phyloP scores from a whole-genome alignment of 2,888 invertebrate genomes.

The Cantharis rufa region DNA sequence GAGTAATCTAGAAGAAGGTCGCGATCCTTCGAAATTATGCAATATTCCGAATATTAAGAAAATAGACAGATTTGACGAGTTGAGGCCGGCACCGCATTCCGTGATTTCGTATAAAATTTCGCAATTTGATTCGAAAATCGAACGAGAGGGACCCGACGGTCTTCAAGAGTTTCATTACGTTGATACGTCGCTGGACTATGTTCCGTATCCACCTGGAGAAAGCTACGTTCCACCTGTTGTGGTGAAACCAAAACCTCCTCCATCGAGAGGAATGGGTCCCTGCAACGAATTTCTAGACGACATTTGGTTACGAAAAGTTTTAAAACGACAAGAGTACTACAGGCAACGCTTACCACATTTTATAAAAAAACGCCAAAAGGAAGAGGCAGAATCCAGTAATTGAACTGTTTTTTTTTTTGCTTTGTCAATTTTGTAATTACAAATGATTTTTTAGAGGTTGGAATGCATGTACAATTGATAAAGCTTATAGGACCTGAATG shows the following conservation, averaged over 20 bases:
- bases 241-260: neutral
- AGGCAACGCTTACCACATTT: neutral
- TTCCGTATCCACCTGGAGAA: slow-evolving; percentile 37
- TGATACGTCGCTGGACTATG: slow-evolving; percentile 41
- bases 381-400: slow-evolving; percentile 2
- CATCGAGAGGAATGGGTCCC: slow-evolving; percentile 38
- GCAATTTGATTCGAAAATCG: slow-evolving; percentile 40
- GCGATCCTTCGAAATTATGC: slow-evolving; percentile 24
- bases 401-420: neutral
- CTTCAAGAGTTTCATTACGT: slow-evolving; percentile 40
- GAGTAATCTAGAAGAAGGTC: neutral
- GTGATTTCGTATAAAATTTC: slow-evolving; percentile 44
- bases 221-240: slow-evolving; percentile 10
- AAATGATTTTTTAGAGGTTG: slow-evolving; percentile 26
- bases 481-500: slow-evolving; percentile 47
- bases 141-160: slow-evolving; percentile 26
- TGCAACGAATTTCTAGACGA: slow-evolving; percentile 46
- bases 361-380: neutral
- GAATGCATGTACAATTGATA: slow-evolving; percentile 30
- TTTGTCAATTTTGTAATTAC: neutral
- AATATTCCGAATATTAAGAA: slow-evolving; percentile 38
- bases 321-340: slow-evolving; percentile 27
- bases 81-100: slow-evolving; percentile 34
- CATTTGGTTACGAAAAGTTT: slow-evolving; percentile 35
- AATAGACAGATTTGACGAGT: slow-evolving; percentile 32